Conservation (phyloP, 30 jellyfish, hydroid and myxozoan genomes). For the Nemopilema nomurai region DNA sequence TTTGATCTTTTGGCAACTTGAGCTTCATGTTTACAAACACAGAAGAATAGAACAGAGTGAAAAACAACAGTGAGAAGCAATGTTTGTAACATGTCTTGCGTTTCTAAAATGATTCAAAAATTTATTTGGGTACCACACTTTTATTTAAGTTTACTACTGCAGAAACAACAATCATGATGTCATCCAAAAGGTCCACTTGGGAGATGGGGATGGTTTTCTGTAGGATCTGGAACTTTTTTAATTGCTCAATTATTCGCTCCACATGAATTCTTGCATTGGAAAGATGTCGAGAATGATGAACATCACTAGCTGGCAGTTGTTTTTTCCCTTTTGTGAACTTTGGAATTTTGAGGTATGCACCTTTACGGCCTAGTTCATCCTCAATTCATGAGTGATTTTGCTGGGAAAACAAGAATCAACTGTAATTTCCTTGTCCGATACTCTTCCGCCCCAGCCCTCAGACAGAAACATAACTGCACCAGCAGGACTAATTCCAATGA, state of each 20-base stretch:
- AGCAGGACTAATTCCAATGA: constrained; percentile 1
- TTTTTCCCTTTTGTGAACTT: constrained; percentile 32
- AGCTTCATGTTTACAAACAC: not conserved
- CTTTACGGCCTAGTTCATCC: constrained; percentile 25
- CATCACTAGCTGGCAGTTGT: constrained; percentile 15
- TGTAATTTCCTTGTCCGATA: constrained; percentile 8
- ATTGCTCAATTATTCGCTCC: constrained; percentile 47
- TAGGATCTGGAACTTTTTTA: constrained; percentile 20
- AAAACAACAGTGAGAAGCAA: too few relatives aligned
- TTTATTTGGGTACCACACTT: constrained; percentile 11
- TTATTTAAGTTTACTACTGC: constrained; percentile 46
- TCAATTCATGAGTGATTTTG: not conserved
- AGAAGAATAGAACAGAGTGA: not conserved
- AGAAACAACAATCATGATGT: constrained; percentile 22
- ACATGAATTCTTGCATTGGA: constrained; percentile 28
- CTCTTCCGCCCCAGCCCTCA: constrained; percentile 10
- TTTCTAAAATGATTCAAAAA: not conserved
- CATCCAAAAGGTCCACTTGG: constrained; percentile 45
- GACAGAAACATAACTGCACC: not conserved
- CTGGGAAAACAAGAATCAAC: constrained; percentile 15
- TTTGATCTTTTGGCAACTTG: not conserved
- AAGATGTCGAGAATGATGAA: constrained; percentile 28
- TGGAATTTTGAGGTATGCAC: constrained; percentile 24
- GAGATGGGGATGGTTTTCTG: constrained; percentile 35
- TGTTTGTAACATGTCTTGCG: not conserved